phyloP scores from a whole-genome alignment of 2,888 invertebrate species.

The Danaus chrysippus region DNA sequence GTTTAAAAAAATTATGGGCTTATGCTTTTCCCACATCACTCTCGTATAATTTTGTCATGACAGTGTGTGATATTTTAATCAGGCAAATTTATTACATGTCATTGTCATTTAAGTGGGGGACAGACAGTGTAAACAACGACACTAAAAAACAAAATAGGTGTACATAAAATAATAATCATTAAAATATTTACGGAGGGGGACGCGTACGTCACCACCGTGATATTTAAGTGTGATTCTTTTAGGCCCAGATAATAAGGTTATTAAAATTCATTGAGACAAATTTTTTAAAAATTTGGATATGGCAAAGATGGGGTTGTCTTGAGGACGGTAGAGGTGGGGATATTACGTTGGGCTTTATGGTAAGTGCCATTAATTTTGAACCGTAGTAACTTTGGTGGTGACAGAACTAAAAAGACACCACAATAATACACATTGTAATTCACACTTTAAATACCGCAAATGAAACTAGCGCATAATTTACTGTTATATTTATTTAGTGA shows the following conservation, averaged over 20 bases:
- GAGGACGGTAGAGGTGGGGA: constrained; percentile 59
- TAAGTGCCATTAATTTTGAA: constrained; percentile 79
- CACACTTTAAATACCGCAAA: too few relatives aligned
- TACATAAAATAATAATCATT: constrained; percentile 71
- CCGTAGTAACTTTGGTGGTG: constrained; percentile 78
- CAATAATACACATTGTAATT: constrained; percentile 77
- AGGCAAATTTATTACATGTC: constrained; percentile 65
- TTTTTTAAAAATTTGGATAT: constrained; percentile 71
- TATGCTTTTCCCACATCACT: not conserved
- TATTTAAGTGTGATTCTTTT: constrained; percentile 37
- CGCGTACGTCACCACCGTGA: constrained; percentile 39
- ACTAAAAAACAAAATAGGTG: constrained; percentile 77
- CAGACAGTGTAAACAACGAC: constrained; percentile 72
- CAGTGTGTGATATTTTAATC: constrained; percentile 37
- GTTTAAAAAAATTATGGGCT: constrained; percentile 25
- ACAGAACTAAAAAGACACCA: constrained; percentile 79
- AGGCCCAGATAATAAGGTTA: constrained; percentile 32
- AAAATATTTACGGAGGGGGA: constrained; percentile 45
- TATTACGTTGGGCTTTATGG: constrained; percentile 77
- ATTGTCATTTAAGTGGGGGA: constrained; percentile 74
- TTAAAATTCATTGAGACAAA: constrained; percentile 35
- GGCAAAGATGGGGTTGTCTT: constrained; percentile 65
- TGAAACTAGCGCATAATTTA: constrained; percentile 78
- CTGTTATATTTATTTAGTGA: constrained; percentile 76
- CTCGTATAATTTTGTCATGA: constrained; percentile 7